Base-by-base conservation (phyloP, 2,888 invertebrate genomes). In the Standfussiana lucernea region DNA sequence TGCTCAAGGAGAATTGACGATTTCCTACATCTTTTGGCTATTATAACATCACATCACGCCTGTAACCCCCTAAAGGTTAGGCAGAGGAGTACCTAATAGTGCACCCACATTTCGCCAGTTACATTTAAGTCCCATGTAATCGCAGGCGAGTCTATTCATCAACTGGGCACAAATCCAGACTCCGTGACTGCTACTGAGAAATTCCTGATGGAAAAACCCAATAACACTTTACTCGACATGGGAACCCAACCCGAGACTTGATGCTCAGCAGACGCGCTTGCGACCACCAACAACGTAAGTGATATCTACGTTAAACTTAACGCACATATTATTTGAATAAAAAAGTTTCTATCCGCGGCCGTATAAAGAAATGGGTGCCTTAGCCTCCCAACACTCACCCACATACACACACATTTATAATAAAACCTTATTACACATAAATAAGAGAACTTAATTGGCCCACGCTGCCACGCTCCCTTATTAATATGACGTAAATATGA, bases 391-490 rank as follows among this genome's bases (percentile, higher is more conserved):
- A 13, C 11, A 28, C 32, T 45, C 15, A 18, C 28, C 18, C 45
- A 18, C 4, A 40, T 35, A 21, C 37, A 24, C 5, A 28, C 56
- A 24, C 3, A 42, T 50, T 59, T 65, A 35, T 21, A 53, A 50
- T 74, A 32, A 42, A 80, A 50, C 35, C 32, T 32, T 79, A 28
- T 56, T 32, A 35, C 37, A 64, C 6, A 79, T 62, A 79, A 53
- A 71, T 24, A 72, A 71, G 47, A 69, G 18, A 11, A 32, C 37
- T n/a, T 75, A 75, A 79, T 80, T 80, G n/a, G 40, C 24, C 8
- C 21, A 6, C 28, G 47, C 42, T 50, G 47, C 47, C 35, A 15
- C 11, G 15, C 35, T 15, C 28, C 45, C 28, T 59, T 28, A 47
- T 50, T 79, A 62, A 72, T 79, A 72, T 37, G 37, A 72, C 72